Conservation (phyloP, 2,888 invertebrate genomes). For the Mimachlamys varia region DNA sequence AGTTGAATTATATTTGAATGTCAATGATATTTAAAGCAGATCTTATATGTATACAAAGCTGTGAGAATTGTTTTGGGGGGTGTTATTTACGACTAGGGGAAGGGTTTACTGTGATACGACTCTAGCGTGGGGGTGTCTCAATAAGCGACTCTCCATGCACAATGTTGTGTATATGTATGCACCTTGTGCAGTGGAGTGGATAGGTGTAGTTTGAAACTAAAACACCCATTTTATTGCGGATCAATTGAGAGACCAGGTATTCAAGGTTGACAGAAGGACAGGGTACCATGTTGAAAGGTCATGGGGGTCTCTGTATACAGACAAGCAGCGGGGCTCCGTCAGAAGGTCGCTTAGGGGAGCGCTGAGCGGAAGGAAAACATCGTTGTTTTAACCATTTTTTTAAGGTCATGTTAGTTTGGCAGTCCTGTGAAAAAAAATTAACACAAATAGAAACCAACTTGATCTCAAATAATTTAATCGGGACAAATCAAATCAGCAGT, state of each 20-base stretch:
- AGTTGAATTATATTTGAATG: not conserved
- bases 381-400: not conserved
- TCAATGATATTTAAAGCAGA: not conserved
- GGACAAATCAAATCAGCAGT: not conserved
- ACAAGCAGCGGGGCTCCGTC: not conserved
- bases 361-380: not conserved
- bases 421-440: not conserved
- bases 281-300: slow-evolving; percentile 43
- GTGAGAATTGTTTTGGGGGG: not conserved
- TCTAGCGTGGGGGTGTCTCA: not conserved
- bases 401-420: not conserved
- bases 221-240: slow-evolving; percentile 44
- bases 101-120: not conserved
- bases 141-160: not conserved
- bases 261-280: slow-evolving; percentile 47
- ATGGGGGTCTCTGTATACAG: slow-evolving; percentile 38
- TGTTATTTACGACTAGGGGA: not conserved
- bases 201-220: slow-evolving; percentile 36
- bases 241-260: slow-evolving; percentile 42
- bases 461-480: not conserved
- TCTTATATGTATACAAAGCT: not conserved
- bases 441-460: not conserved
- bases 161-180: not conserved
- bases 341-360: not conserved
- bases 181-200: slow-evolving; percentile 36